phyloP scores from a whole-genome alignment of 2,113 vertebrate genomes.

The Platysteira castanea region DNA sequence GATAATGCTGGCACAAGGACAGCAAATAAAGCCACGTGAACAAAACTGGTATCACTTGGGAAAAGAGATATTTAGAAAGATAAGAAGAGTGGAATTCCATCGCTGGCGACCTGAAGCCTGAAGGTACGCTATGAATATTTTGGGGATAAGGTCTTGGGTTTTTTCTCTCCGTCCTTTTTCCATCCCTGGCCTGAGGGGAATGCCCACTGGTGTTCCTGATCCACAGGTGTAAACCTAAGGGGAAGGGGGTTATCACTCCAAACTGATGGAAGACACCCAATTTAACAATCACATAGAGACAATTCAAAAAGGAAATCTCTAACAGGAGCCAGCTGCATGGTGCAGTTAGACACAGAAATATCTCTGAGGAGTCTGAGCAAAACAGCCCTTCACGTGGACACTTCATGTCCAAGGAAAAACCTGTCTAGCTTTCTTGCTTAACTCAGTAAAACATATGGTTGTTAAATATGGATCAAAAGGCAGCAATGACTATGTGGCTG shows the following conservation, averaged over 20 bases:
- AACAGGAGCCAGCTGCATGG: neutral
- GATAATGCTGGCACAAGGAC: slow-evolving; percentile 64
- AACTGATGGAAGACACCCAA: neutral
- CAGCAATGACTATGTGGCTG: neutral
- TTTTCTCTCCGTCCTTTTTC: neutral
- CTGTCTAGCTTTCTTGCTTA: neutral
- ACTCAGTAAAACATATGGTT: neutral
- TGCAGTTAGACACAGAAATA: neutral
- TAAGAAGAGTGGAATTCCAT: slow-evolving; percentile 31
- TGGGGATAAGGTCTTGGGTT: neutral
- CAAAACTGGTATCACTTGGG: neutral
- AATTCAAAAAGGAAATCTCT: neutral
- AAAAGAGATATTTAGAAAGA: neutral
- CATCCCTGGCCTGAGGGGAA: neutral
- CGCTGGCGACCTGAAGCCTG: neutral
- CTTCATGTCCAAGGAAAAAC: neutral
- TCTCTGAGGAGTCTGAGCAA: neutral
- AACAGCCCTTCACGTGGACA: neutral
- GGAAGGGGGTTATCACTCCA: neutral
- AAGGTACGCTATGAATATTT: neutral
- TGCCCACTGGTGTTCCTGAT: neutral
- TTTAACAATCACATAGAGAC: neutral
- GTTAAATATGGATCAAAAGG: slow-evolving; percentile 6
- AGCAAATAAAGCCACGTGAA: neutral
- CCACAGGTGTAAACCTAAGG: neutral